Evolutionary conservation across 2,888 invertebrate species (phyloP), one percentile per base, ranked within the genome.

Genomic region (Ophonus ardosiacus): DNA sequence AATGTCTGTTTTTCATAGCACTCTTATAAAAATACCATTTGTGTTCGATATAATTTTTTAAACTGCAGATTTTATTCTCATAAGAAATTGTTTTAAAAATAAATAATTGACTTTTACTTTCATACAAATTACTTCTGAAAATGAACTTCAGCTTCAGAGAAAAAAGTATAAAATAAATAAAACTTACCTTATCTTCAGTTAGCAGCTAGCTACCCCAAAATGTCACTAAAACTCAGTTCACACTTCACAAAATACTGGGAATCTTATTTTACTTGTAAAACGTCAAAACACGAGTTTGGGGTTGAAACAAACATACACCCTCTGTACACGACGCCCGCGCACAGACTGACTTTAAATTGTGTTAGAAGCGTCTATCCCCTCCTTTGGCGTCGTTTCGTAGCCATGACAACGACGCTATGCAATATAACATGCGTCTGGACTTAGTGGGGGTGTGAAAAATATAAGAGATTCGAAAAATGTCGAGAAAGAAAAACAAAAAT

Each of bases 311-410:
- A 78, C 43, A 43, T 13, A 59, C 61, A 57, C 40, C 63, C 51
- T 51, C 63, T 15, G 18, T n/a, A 13, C 0, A 6, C 18, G 63
- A 51, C 78, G 38, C 21, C 24, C 65, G 63, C 65, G 65, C 76
- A 84, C 78, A 56, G 84, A 84, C 84, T 84, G 78, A 84, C 15
- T 84, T 38, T 63, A 84, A 84, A 84, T 84, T 59, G 43, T 40
- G 76, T 76, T 78, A 71, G n/a, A 61, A 76, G 74, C 74, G 84
- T 65, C 78, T 43, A 38, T 76, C 78, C 78, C 78, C 78, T 78
- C 78, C 56, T 57, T 57, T 78, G 78, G 78, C 78, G 78, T 78
- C 78, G 78, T 21, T 40, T 43, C 43, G 76, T 83, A 57, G 7
- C 83, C 68, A 84, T 78, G 78, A 63, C 17, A 43, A 84, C 76